Evolutionary conservation across 2,888 invertebrate genomes (phyloP).

Genomic region (Andrena fulva): DNA sequence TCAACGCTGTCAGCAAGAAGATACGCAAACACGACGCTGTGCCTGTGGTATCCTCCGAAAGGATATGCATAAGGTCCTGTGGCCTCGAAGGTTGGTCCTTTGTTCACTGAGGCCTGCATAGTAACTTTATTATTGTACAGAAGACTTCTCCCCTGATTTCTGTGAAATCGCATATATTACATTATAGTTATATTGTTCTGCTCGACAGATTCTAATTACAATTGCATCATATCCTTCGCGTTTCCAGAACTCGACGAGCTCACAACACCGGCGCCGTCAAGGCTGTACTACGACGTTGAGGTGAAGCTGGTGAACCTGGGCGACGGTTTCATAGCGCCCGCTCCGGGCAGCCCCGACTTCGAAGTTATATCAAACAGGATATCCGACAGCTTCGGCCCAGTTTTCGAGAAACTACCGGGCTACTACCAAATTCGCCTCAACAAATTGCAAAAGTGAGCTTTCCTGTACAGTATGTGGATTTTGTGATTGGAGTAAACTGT

Average conservation of each 20-base stretch:
- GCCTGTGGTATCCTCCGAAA: conserved; percentile 90
- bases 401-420: conserved; percentile 88
- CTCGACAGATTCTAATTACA: no score
- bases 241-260: conserved; percentile 86
- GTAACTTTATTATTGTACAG: no score
- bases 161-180: no score
- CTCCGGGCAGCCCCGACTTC: conserved; percentile 90
- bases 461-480: no score
- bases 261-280: conserved; percentile 88
- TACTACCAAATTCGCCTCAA: conserved; percentile 90
- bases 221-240: conserved; percentile 32
- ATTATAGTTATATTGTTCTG: no score
- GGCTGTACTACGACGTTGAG: conserved; percentile 89
- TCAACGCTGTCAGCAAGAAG: conserved; percentile 93
- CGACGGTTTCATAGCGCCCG: conserved; percentile 91
- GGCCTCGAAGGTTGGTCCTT: conserved; percentile 87
- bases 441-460: conserved; percentile 88
- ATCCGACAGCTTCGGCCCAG: conserved; percentile 88
- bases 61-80: conserved; percentile 94
- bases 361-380: conserved; percentile 89
- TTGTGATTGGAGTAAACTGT: neutral
- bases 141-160: no score
- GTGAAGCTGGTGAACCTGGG: conserved; percentile 92
- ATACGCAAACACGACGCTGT: conserved; percentile 92
- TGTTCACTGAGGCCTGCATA: neutral